Evolutionary conservation across 2,888 invertebrate species (phyloP), one percentile per base, ranked within the genome.

Genomic region (Hypercompe scribonia): DNA sequence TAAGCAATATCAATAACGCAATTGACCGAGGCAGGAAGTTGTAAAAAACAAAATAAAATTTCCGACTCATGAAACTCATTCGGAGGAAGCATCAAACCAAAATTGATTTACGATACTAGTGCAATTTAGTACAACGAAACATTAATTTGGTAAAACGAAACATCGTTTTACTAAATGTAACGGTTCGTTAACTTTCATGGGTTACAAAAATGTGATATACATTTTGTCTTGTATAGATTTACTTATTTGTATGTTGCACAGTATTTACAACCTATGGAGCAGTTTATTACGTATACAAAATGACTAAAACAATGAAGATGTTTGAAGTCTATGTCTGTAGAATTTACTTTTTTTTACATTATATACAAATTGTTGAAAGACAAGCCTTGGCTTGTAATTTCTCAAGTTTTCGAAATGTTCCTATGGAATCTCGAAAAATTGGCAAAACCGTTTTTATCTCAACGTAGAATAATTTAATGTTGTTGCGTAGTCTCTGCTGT

Each of bases 11-110:
- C 28, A 28, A 21, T 39, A 65, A 68, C 54, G 18, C 21, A 69
- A 54, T 70, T 39, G 63, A 67, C 31, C 64, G 70, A 13, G 33
- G 31, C 70, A 70, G 74, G 74, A 74, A 71, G 65, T 31, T 18
- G 34, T 74, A 74, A 74, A 74, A 66, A 42, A 18, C 28, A n/a
- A 71, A 68, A 65, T 39, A 68, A 74, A 71, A 58, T 65, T 33
- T 68, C 64, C 28, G 36, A 10, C 68, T 66, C 71, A 31, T 74
- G 69, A 74, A 74, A 65, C 61, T 68, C 42, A 68, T 58, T 54
- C 34, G 28, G 1, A 64, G 68, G 64, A 71, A 74, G 68, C 54
- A 66, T 39, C 42, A 64, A 46, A 36, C 34, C 58, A 28, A 74
- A 61, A 36, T 21, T 65, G 64, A 71, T 68, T 68, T 68, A 71